A percentile compares a stretch with the other conserved stretches of the same genome.
Evolutionary conservation across 2,113 vertebrate species (phyloP).

Genomic region (Nettapus auritus): DNA sequence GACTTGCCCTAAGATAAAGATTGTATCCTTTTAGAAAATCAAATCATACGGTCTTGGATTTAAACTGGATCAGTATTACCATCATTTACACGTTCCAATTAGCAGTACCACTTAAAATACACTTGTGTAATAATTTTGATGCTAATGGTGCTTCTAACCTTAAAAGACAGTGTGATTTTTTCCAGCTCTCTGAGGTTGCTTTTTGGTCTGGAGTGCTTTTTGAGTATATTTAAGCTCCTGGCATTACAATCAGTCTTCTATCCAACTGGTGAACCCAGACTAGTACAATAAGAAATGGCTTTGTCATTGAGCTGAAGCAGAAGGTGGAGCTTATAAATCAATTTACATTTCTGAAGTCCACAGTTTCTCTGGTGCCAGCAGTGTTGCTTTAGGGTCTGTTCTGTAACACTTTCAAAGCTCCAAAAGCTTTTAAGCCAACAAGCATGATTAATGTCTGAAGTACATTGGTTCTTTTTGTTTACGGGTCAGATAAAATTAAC

Average conservation of each 20-base stretch:
- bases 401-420: slow-evolving; percentile 87
- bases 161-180: slow-evolving; percentile 57
- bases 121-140: background rate
- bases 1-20: slow-evolving; percentile 51
- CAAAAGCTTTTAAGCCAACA: slow-evolving; percentile 87
- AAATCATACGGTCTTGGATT: slow-evolving; percentile 20
- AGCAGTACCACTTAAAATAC: background rate
- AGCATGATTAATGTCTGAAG: slow-evolving; percentile 95
- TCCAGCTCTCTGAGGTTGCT: slow-evolving; percentile 83
- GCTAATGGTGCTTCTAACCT: slow-evolving; percentile 37
- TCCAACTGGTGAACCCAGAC: slow-evolving; percentile 42
- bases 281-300: slow-evolving; percentile 38
- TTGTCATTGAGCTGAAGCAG: slow-evolving; percentile 54
- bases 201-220: slow-evolving; percentile 65
- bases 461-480: slow-evolving; percentile 88
- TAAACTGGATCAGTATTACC: slow-evolving; percentile 40
- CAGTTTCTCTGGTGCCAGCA: slow-evolving; percentile 87
- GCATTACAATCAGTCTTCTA: slow-evolving; percentile 54
- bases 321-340: slow-evolving; percentile 59
- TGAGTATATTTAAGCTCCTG: slow-evolving; percentile 63
- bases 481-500: slow-evolving; percentile 90
- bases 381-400: slow-evolving; percentile 88
- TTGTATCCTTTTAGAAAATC: slow-evolving; percentile 36
- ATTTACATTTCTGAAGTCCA: slow-evolving; percentile 63
- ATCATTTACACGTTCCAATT: background rate